phyloP scores from a whole-genome alignment of 2,888 invertebrate species.

The Stictocephala bisonia region DNA sequence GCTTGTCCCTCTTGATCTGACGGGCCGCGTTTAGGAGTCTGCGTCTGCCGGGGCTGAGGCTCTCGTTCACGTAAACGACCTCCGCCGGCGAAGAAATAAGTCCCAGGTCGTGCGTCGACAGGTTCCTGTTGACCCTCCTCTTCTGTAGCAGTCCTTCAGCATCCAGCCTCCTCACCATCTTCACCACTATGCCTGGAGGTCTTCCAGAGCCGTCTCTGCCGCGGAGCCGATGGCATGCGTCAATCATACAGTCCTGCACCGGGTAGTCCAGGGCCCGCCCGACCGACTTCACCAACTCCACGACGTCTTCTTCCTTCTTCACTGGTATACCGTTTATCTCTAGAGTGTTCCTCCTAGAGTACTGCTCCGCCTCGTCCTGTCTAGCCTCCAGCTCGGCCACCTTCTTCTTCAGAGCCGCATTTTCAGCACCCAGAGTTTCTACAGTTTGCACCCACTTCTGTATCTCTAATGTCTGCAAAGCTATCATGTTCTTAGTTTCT shows the following conservation, averaged over 20 bases:
- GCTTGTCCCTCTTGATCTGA: neutral
- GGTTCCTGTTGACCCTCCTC: conserved; percentile 3
- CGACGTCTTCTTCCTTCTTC: neutral
- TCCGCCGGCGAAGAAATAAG: neutral
- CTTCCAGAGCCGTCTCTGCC: neutral
- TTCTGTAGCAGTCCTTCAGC: conserved; percentile 22
- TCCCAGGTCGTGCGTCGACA: conserved; percentile 25
- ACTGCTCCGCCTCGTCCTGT: neutral
- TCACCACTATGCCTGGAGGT: conserved; percentile 21
- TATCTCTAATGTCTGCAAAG: conserved; percentile 6
- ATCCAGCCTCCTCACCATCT: conserved; percentile 29
- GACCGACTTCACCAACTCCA: neutral
- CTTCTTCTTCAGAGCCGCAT: conserved; percentile 8
- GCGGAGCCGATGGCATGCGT: neutral
- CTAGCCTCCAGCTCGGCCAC: neutral
- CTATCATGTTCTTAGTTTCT: neutral
- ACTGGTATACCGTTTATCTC: neutral
- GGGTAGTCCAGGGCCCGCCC: neutral
- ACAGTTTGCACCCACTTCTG: neutral
- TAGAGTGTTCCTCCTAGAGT: conserved; percentile 2
- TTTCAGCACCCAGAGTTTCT: neutral
- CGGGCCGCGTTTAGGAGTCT: conserved; percentile 9
- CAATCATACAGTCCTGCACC: neutral
- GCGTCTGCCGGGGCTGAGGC: conserved; percentile 16
- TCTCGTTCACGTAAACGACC: conserved; percentile 21